Percentiles rank a stretch among this genome's conserved stretches.
These are phyloP conservation scores for Ormyrus pomaceus DNA, from an alignment of 2,888 invertebrate genomes.

Conservation along the genomic window DNA sequence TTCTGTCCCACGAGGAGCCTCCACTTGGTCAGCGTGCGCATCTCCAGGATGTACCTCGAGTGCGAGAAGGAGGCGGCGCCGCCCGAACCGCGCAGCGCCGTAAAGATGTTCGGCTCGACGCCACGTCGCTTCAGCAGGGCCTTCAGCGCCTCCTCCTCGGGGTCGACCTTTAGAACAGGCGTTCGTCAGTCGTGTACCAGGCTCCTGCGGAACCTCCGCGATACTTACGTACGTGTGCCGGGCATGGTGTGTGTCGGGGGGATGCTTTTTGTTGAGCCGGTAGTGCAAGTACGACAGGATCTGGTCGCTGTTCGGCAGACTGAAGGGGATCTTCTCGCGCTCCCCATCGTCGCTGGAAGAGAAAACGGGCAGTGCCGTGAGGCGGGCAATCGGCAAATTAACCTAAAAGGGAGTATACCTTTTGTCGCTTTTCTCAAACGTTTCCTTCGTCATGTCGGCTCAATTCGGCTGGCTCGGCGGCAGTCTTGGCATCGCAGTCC, in stretches of 20 bases:
- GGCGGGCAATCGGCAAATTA: too few relatives aligned
- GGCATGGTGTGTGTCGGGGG: neutral
- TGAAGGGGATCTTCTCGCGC: slow-evolving; percentile 15
- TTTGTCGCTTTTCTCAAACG: too few relatives aligned
- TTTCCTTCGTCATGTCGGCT: too few relatives aligned
- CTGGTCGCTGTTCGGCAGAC: slow-evolving; percentile 19
- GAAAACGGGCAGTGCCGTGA: neutral
- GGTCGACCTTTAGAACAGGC: neutral
- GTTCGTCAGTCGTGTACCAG: too few relatives aligned
- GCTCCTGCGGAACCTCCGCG: neutral
- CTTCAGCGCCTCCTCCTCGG: neutral
- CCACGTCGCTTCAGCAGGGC: neutral
- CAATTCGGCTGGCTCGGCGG: too few relatives aligned
- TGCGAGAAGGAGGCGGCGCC: slow-evolving; percentile 75
- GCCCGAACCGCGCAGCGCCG: slow-evolving; percentile 3
- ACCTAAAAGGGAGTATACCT: too few relatives aligned
- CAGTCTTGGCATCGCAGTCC: too few relatives aligned
- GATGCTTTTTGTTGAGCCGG: neutral
- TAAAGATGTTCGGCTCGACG: neutral
- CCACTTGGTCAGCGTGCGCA: slow-evolving; percentile 77
- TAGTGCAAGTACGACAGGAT: slow-evolving; percentile 45
- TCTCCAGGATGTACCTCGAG: slow-evolving; percentile 79
- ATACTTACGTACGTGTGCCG: slow-evolving; percentile 23
- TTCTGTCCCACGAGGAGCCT: slow-evolving; percentile 77
- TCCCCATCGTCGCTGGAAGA: neutral